Base-by-base conservation (phyloP, 2,888 invertebrate genomes). In the Xestoiulus laeticollis region DNA sequence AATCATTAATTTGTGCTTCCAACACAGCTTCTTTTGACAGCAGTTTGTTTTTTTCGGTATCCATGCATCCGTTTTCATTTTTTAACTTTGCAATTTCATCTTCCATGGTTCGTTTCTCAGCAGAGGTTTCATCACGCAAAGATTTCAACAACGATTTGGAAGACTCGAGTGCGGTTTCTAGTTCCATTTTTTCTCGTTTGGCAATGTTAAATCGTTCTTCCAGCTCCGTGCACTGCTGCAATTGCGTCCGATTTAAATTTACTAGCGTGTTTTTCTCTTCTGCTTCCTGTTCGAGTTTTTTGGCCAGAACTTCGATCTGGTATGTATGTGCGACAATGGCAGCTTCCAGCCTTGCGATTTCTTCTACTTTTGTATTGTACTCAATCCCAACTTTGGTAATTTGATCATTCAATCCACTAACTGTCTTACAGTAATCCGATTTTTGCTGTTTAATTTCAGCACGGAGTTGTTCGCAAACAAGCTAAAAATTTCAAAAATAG, bases 381-480 rank as follows among this genome's bases (percentile, higher is more conserved):
- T 85, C 85, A 8, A 6, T 85, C 19, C 26, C 22, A 85, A 85
- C 43, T 48, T 26, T 43, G 43, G 12, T 26, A 19, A 48, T 14
- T 26, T 85, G 38, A 43, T 38, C n/a, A 12, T 85, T 85, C 12
- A 85, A 14, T 16, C 38, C 19, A 26, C 30, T 14, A 14, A 78
- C 14, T 30, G 78, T 32, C 30, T 78, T 10, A 32, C 16, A 14
- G 30, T 26, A 30, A 26, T 78, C 30, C 10, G 78, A 78, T 78
- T 78, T 78, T 30, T 78, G 78, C 78, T 30, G 78, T 78, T 78
- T 32, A 30, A 32, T 78, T 78, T 78, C 78, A 78, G 30, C 78
- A 30, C 30, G 78, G 3, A 78, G 78, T 78, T 78, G 30, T 78
- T 78, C 30, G 30, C 30, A 78, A 16, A 16, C 30, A 78, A 3